Base-by-base conservation (phyloP, 2,113 vertebrate species). In the Poeciliopsis turrubarensis region DNA sequence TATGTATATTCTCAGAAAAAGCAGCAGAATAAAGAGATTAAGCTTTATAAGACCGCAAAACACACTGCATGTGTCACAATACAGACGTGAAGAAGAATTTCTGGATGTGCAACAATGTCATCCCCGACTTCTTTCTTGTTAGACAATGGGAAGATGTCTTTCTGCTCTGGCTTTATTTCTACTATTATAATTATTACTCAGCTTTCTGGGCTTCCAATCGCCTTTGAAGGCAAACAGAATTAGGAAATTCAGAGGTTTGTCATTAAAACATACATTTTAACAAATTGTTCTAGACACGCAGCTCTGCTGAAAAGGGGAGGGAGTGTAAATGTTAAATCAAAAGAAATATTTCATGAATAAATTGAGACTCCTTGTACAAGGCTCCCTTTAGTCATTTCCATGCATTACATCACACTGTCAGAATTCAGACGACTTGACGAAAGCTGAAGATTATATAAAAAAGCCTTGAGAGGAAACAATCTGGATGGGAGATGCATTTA, bases 321-420 rank as follows among this genome's bases (percentile, higher is more conserved):
- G 34, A 4, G 14, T 41, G 34, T 41, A 30, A 80, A 34, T 51
- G 31, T 73, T 29, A 66, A 61, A 14, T 54, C 15, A 19, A 27
- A 68, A 32, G 8, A 15, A 47, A 66, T 63, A 73, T 68, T 86
- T 81, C 15, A 70, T 37, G 19, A 77, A 60, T 54, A 14, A 41
- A 15, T 41, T 41, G 39, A 15, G 39, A 41, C 39, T 41, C 1
- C 15, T 14, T 22, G 32, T 27, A 61, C 10, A 31, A 34, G n/a
- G 64, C 31, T 11, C 29, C 75, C 72, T 41, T 47, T 60, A 44
- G n/a, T 44, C 34, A 47, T 87, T 87, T 79, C 78, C 31, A n/a
- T 13, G 37, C 11, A 47, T 83, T 87, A 73, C 75, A 83, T 81
- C 78, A 83, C 32, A 17, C 37, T 0, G 73, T 80, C 30, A 69